A percentile compares a stretch with the other conserved stretches of the same genome.
phyloP scores from a whole-genome alignment of 2,888 invertebrate species.

The Atherix ibis region DNA sequence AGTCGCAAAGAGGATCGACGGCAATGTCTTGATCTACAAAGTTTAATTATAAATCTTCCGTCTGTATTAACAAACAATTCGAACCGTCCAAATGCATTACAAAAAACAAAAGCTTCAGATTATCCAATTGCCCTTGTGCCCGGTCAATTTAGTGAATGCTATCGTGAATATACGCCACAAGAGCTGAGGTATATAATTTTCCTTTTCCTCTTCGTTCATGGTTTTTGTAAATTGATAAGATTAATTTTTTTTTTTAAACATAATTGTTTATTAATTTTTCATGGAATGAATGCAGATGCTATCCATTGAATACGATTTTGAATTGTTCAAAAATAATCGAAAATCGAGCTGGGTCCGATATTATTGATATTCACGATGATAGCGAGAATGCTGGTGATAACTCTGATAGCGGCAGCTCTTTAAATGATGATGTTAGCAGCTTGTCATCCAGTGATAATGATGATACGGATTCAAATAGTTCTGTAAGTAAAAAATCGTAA shows the following conservation, averaged over 20 bases:
- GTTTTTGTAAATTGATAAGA: not conserved
- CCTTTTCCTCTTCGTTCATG: conserved; percentile 4
- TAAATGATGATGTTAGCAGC: conserved; percentile 15
- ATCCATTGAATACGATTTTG: conserved; percentile 77
- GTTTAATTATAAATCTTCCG: conserved; percentile 69
- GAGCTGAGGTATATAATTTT: conserved; percentile 46
- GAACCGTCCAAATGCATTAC: conserved; percentile 18
- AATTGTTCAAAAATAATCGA: not conserved
- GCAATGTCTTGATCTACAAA: conserved; percentile 85
- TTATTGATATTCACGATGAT: not conserved
- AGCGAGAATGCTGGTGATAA: conserved; percentile 25
- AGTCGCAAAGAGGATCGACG: conserved; percentile 53
- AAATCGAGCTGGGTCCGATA: not conserved
- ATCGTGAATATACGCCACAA: conserved; percentile 59
- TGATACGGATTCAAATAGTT: conserved; percentile 13
- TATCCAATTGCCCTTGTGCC: conserved; percentile 91
- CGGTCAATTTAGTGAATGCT: conserved; percentile 89
- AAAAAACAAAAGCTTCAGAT: conserved; percentile 33
- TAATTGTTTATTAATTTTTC: conserved; percentile 4
- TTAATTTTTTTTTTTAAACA: not conserved
- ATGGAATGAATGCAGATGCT: conserved; percentile 41
- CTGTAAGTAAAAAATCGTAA: conserved; percentile 9
- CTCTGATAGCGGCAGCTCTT: conserved; percentile 26
- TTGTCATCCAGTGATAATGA: conserved; percentile 12
- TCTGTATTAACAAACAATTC: conserved; percentile 34